phyloP scores from a whole-genome alignment of 2,797 vertebrate genomes.

The Acanthis flammea region DNA sequence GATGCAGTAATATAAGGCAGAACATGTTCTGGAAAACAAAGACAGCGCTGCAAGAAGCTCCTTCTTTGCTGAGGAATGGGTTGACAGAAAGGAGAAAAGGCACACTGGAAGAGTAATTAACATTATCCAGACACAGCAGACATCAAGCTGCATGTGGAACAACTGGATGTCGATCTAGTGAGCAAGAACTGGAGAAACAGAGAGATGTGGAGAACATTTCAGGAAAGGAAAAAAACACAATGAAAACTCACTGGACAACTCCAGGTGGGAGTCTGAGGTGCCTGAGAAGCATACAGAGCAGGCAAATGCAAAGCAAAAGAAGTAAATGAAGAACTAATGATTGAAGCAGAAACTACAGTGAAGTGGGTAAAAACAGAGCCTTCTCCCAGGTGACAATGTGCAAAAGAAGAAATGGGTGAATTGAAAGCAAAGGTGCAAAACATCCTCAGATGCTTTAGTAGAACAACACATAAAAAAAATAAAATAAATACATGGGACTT shows the following conservation, averaged over 20 bases:
- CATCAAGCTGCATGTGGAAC: not conserved
- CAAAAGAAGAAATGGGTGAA: not conserved
- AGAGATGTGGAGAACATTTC: not conserved
- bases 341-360: not conserved
- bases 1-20: not conserved
- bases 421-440: not conserved
- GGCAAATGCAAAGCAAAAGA: not conserved
- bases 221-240: not conserved
- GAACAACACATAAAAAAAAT: not conserved
- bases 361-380: not conserved
- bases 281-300: not conserved
- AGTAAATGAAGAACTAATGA: not conserved
- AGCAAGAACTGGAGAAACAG: not conserved
- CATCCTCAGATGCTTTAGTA: not conserved
- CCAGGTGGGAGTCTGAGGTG: not conserved
- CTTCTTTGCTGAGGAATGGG: not conserved
- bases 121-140: not conserved
- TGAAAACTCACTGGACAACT: not conserved
- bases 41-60: not conserved
- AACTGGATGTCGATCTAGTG: rapidly evolving
- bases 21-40: not conserved
- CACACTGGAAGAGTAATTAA: not conserved
- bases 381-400: not conserved
- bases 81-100: not conserved
- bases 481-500: not conserved